Percentiles rank a stretch among this genome's conserved stretches.
Evolutionary conservation across 2,113 vertebrate genomes (phyloP).

Genomic region (Panthera leo): DNA sequence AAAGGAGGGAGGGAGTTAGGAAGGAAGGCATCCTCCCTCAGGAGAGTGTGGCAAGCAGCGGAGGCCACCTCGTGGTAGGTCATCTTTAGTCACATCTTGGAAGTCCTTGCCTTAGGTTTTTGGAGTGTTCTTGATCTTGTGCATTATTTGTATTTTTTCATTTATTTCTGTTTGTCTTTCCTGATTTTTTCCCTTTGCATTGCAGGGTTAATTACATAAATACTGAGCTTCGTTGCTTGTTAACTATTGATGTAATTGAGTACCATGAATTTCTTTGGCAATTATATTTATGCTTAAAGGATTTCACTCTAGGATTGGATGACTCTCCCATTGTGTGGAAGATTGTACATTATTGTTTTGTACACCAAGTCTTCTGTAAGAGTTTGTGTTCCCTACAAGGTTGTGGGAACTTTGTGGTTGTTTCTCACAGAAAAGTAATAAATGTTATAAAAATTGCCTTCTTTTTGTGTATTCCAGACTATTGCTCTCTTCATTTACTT

Average conservation of each 20-base stretch:
- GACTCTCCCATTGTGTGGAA: neutral
- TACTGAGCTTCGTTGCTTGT: neutral
- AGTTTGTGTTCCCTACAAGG: neutral
- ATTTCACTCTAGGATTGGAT: neutral
- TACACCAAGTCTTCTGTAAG: neutral
- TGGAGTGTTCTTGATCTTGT: neutral
- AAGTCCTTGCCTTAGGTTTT: neutral
- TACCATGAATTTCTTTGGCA: neutral
- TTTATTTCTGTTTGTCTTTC: neutral
- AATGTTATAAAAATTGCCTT: neutral
- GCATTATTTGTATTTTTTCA: neutral
- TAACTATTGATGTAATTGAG: neutral
- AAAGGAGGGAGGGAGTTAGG: neutral
- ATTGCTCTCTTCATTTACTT: slow-evolving; percentile 92
- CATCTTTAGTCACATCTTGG: neutral
- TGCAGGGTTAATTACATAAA: neutral
- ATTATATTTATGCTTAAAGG: neutral
- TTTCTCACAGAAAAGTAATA: neutral
- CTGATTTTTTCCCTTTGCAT: neutral
- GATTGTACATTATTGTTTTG: neutral
- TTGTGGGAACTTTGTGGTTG: neutral
- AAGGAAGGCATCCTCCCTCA: neutral
- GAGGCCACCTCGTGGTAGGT: neutral
- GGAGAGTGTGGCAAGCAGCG: neutral
- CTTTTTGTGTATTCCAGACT: slow-evolving; percentile 84